These are phyloP conservation scores for Lasaia peninsularis DNA, from an alignment of 1,140 invertebrate species.

Conservation along the genomic window DNA sequence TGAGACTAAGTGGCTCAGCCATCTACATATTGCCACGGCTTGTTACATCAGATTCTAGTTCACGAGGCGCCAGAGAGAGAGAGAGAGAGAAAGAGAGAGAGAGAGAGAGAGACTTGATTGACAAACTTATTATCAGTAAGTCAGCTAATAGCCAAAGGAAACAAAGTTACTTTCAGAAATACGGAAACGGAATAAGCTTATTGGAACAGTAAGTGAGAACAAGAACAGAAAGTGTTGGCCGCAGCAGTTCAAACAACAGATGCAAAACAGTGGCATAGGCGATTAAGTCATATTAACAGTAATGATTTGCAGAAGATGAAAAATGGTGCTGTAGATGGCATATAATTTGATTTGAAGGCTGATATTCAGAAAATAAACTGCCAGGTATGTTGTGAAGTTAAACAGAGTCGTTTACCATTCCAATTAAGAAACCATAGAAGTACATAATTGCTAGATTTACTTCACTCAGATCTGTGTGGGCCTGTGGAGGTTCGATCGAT, in stretches of 20 bases:
- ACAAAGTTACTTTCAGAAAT: not conserved
- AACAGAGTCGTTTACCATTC: slow-evolving; percentile 19
- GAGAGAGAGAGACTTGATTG: too few relatives aligned
- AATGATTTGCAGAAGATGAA: slow-evolving; percentile 25
- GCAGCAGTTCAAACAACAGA: not conserved
- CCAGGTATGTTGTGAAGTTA: slow-evolving; percentile 24
- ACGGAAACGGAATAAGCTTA: not conserved
- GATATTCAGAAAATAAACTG: slow-evolving; percentile 22
- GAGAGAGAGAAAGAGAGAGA: too few relatives aligned
- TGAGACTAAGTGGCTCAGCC: too few relatives aligned
- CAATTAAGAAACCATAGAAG: slow-evolving; percentile 13
- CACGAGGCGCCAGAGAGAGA: too few relatives aligned
- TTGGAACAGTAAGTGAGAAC: not conserved
- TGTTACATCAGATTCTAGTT: too few relatives aligned
- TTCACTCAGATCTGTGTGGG: slow-evolving; percentile 17
- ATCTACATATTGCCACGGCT: too few relatives aligned
- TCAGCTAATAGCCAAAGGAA: not conserved
- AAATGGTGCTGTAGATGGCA: slow-evolving; percentile 21
- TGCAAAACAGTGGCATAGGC: slow-evolving; percentile 24
- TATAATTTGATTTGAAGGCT: slow-evolving; percentile 18
- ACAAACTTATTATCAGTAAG: not conserved
- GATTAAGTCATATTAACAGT: slow-evolving; percentile 29
- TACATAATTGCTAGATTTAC: slow-evolving; percentile 14
- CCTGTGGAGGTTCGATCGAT: slow-evolving; percentile 17
- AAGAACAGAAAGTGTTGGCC: not conserved